Conservation (phyloP, 2,888 invertebrate species). For the Perithous albicinctus region DNA sequence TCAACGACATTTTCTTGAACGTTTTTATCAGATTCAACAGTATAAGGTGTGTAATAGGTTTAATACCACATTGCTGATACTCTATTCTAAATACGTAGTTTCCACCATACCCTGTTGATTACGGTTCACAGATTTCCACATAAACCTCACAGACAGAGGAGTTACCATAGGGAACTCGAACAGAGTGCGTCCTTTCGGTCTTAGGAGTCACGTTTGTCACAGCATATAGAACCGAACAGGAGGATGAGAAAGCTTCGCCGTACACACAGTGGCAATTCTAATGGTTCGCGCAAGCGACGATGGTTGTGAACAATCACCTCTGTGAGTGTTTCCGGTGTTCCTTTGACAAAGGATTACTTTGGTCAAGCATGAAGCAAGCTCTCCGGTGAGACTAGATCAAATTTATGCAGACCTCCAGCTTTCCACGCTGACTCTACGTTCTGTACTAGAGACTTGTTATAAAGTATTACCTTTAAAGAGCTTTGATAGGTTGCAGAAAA, state of each 20-base stretch:
- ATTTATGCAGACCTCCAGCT: conserved; percentile 34
- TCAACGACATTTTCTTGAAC: too few relatives aligned
- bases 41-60: too few relatives aligned
- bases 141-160: background rate
- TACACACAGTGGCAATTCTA: conserved; percentile 31
- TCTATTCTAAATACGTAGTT: too few relatives aligned
- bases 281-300: conserved; percentile 51
- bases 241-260: background rate
- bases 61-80: background rate
- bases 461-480: conserved; percentile 13
- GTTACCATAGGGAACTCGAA: conserved; percentile 2
- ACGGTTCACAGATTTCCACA: background rate
- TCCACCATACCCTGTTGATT: background rate
- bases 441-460: conserved; percentile 4
- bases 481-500: background rate
- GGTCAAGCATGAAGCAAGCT: conserved; percentile 30
- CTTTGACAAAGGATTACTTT: conserved; percentile 50
- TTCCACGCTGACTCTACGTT: background rate
- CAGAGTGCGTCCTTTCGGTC: background rate
- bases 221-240: background rate
- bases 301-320: conserved; percentile 43
- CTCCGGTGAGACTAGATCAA: conserved; percentile 26
- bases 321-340: conserved; percentile 33
- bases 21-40: too few relatives aligned
- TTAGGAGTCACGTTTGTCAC: background rate